Evolutionary conservation across 1,140 invertebrate species (phyloP).

Genomic region (Leptopilina boulardi): DNA sequence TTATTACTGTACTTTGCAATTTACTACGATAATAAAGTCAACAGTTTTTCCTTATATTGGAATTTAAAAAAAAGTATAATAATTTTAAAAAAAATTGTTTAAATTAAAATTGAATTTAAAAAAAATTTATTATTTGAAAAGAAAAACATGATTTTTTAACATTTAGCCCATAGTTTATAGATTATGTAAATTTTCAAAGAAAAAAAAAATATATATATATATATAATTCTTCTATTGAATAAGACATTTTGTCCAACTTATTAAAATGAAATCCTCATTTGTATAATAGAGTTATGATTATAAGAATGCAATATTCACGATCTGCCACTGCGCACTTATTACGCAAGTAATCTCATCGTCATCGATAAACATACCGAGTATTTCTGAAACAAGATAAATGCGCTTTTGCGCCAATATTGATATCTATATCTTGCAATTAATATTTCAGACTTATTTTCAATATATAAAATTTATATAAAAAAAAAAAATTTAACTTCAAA

Average conservation of each 20-base stretch:
- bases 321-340: conserved; percentile 33
- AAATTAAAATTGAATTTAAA: too few species aligned
- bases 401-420: conserved; percentile 6
- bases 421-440: background rate
- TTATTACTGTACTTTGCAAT: too few species aligned
- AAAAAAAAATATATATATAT: too few species aligned
- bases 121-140: too few species aligned
- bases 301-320: conserved; percentile 9
- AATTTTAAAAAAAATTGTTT: too few species aligned
- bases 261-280: conserved; percentile 9
- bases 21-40: too few species aligned
- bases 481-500: too few species aligned
- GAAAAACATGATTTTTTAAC: too few species aligned
- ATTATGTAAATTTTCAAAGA: too few species aligned
- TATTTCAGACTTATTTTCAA: background rate
- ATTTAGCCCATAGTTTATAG: too few species aligned
- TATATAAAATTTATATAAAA: background rate
- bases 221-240: background rate
- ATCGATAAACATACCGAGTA: conserved; percentile 27
- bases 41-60: too few species aligned
- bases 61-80: too few species aligned
- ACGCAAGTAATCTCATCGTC: conserved; percentile 33
- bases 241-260: background rate
- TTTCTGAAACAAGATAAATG: conserved; percentile 18
- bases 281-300: conserved; percentile 14